Evolutionary conservation across 2,113 vertebrate genomes (phyloP), one percentile per base, ranked within the genome.

Genomic region (Leptocoma aspasia): DNA sequence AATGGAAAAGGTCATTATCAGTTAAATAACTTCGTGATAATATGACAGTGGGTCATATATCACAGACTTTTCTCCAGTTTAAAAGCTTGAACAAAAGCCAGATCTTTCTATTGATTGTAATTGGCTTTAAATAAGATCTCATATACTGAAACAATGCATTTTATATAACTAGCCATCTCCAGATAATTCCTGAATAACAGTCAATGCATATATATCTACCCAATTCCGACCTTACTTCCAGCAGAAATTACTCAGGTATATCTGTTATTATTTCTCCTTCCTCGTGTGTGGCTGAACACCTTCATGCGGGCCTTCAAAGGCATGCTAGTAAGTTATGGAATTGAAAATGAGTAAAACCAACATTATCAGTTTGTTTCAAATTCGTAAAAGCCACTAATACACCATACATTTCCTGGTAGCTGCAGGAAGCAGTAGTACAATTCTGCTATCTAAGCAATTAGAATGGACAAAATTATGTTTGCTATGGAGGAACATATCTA

Each of bases 391-490:
- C 50, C 94, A 71, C 42, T 86, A 81, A 75, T 94, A 83, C 92
- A 76, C 85, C 54, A 76, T 78, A 94, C 31, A 72, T 94, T 90
- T 96, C n/a, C 59, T 87, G 83, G 35, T 47, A 86, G 65, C 71
- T 96, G 49, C 44, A 93, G 89, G 85, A 97, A 95, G 96, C 26
- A 92, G 86, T 88, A 80, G 16, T 27, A 89, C 75, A 93, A 37
- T 94, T 90, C 72, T 89, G 53, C 70, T 76, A 96, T 97, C 39
- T 90, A 95, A 96, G 44, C 70, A 86, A 91, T 79, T 86, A 84
- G 20, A 92, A 80, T 61, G 53, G 54, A 91, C 11, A 82, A 61
- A 69, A 68, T 41, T 0, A 1, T 11, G 65, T 70, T 84, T 77
- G 4, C 14, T 23, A 11, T 59, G 53, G 20, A 80, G n/a, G 10